Evolutionary conservation across 2,888 invertebrate genomes (phyloP).

Genomic region (Lasioglossum zephyrum): DNA sequence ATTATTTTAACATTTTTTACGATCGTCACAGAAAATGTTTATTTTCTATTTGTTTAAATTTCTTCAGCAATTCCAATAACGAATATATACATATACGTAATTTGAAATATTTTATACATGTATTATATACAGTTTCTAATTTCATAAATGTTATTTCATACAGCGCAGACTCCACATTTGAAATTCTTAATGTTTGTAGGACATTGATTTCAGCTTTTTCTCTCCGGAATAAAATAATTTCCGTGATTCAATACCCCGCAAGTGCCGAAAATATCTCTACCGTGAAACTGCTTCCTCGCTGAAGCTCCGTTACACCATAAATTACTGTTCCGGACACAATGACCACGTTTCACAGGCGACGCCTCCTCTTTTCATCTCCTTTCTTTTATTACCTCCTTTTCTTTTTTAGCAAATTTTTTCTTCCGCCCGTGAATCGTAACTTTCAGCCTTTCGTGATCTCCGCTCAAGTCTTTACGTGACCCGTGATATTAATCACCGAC

Average conservation of each 20-base stretch:
- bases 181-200: background rate
- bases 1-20: too few species aligned
- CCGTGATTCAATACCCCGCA: background rate
- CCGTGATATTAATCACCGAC: conserved; percentile 72
- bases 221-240: background rate
- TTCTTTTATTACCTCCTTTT: too few species aligned
- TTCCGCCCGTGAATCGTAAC: conserved; percentile 47
- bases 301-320: background rate
- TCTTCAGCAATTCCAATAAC: too few species aligned
- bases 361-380: background rate
- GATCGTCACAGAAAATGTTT: too few species aligned
- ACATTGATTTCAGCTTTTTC: background rate
- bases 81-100: too few species aligned
- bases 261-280: too few species aligned
- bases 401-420: background rate
- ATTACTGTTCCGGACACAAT: background rate
- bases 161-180: background rate
- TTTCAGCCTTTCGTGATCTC: conserved; percentile 64
- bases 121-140: too few species aligned
- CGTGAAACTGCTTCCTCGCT: background rate
- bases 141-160: too few species aligned
- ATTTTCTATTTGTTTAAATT: too few species aligned
- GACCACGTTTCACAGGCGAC: background rate
- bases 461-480: conserved; percentile 69
- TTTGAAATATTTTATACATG: too few species aligned